These are phyloP conservation scores for Pollenia amentaria DNA, from an alignment of 2,888 invertebrate species.

Conservation along the genomic window DNA sequence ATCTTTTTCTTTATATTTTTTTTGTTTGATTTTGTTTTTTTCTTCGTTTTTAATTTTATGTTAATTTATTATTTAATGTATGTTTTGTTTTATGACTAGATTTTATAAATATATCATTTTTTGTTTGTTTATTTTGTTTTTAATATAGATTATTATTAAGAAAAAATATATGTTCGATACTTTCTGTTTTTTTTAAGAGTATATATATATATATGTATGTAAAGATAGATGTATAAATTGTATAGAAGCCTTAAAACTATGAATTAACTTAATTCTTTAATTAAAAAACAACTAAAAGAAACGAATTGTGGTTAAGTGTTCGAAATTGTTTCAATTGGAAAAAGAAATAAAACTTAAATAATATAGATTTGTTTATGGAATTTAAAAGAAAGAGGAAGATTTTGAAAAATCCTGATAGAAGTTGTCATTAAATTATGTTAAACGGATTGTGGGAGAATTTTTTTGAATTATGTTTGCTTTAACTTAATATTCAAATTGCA, in stretches of 20 bases:
- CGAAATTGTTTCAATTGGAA: conserved; percentile 34
- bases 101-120: conserved; percentile 74
- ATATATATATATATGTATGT: conserved; percentile 45
- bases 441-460: too few relatives aligned
- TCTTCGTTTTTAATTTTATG: conserved; percentile 42
- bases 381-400: background rate
- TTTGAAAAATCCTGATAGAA: background rate
- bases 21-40: conserved; percentile 35
- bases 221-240: conserved; percentile 61
- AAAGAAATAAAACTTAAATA: conserved; percentile 28
- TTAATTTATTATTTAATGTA: conserved; percentile 53
- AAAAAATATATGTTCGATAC: conserved; percentile 67
- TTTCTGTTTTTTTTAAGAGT: conserved; percentile 47
- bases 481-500: too few relatives aligned
- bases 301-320: conserved; percentile 70
- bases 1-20: conserved; percentile 45
- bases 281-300: conserved; percentile 53
- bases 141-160: conserved; percentile 68
- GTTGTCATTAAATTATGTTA: too few relatives aligned
- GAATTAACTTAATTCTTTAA: conserved; percentile 45
- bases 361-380: conserved; percentile 56
- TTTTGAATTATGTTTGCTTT: too few relatives aligned
- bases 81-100: conserved; percentile 73
- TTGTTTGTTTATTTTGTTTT: conserved; percentile 46
- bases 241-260: conserved; percentile 69